These are phyloP conservation scores for Acleris holmiana DNA, from an alignment of 2,888 invertebrate species.

Conservation along the genomic window DNA sequence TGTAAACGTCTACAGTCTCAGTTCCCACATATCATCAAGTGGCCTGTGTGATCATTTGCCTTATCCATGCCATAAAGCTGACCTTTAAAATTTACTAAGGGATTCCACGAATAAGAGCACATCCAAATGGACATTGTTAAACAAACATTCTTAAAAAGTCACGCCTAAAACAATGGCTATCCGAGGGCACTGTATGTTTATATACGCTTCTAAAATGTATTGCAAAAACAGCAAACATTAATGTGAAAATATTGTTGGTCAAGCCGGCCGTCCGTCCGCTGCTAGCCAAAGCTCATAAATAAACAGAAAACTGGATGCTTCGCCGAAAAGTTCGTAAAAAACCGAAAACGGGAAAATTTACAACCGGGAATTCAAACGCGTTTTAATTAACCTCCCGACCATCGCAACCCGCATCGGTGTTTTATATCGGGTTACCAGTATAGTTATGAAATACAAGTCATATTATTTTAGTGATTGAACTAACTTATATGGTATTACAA, in stretches of 20 bases:
- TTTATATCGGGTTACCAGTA: slow-evolving; percentile 22
- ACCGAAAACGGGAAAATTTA: slow-evolving; percentile 76
- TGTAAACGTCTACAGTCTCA: no score
- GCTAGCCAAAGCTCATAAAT: slow-evolving; percentile 80
- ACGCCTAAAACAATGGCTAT: slow-evolving; percentile 50
- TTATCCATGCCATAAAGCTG: no score
- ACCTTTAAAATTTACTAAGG: not conserved
- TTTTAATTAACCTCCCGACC: slow-evolving; percentile 77
- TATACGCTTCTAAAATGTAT: slow-evolving; percentile 63
- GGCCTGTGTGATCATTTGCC: no score
- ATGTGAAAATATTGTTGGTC: slow-evolving; percentile 67
- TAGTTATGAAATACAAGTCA: slow-evolving; percentile 17
- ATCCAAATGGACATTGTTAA: slow-evolving; percentile 41
- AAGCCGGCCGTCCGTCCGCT: slow-evolving; percentile 67
- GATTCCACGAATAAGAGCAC: slow-evolving; percentile 14
- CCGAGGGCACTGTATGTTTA: slow-evolving; percentile 44
- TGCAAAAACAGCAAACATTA: slow-evolving; percentile 59
- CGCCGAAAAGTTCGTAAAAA: slow-evolving; percentile 78
- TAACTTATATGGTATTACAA: no score
- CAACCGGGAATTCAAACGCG: slow-evolving; percentile 74
- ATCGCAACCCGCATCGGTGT: slow-evolving; percentile 51
- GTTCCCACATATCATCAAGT: no score
- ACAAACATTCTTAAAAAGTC: slow-evolving; percentile 49
- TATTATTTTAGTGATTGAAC: no score
- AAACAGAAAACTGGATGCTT: slow-evolving; percentile 80